phyloP scores from a whole-genome alignment of 2,797 vertebrate genomes.

The Thripadectes ignobilis region DNA sequence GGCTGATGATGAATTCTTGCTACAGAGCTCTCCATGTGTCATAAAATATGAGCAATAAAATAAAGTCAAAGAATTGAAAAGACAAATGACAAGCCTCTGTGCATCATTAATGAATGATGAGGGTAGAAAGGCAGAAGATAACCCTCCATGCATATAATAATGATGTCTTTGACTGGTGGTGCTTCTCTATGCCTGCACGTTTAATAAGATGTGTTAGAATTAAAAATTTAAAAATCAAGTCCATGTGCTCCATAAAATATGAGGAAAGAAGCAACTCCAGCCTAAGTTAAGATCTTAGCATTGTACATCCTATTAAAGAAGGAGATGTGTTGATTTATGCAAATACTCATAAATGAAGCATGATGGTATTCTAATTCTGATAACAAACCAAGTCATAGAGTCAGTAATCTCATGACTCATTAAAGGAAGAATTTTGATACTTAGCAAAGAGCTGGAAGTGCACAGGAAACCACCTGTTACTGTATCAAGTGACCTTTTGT shows the following conservation, averaged over 20 bases:
- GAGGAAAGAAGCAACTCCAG: conserved; percentile 17
- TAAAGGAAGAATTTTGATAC: neutral
- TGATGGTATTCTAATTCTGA: neutral
- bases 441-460: neutral
- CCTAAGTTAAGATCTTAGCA: conserved; percentile 32
- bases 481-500: neutral
- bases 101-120: conserved; percentile 65
- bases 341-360: conserved; percentile 13
- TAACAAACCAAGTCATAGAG: neutral
- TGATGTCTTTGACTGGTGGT: conserved; percentile 36
- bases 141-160: conserved; percentile 65
- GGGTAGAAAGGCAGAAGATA: conserved; percentile 48
- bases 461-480: neutral
- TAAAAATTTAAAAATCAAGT: conserved; percentile 65
- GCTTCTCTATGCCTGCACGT: conserved; percentile 27
- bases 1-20: conserved; percentile 3
- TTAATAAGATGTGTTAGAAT: conserved; percentile 63
- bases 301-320: neutral
- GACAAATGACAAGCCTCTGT: conserved; percentile 62
- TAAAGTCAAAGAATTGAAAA: conserved; percentile 60
- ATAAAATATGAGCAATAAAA: conserved; percentile 61
- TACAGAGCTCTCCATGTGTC: conserved; percentile 42
- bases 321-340: neutral
- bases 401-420: neutral
- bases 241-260: conserved; percentile 57